Percentiles rank a stretch among this genome's conserved stretches.
These are phyloP conservation scores for Molossus molossus DNA, from an alignment of 2,797 vertebrate species.

Conservation along the genomic window DNA sequence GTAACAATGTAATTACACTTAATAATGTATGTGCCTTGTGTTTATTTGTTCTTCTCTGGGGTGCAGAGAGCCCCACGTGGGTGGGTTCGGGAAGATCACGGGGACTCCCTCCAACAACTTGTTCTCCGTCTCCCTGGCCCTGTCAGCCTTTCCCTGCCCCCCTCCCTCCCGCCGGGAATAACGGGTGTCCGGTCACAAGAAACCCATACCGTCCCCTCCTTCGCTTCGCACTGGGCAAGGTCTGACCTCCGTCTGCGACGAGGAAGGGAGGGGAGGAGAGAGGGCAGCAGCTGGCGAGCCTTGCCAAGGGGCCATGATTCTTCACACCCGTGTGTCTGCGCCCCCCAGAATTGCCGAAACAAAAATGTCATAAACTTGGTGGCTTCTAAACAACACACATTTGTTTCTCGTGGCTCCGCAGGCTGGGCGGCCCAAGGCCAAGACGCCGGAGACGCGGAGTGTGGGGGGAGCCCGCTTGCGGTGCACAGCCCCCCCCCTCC, in stretches of 20 bases:
- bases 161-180: neutral
- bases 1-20: conserved; percentile 87
- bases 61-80: conserved; percentile 62
- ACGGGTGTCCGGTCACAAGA: neutral
- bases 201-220: neutral
- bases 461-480: neutral
- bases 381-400: neutral
- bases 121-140: neutral
- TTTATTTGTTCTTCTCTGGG: conserved; percentile 83
- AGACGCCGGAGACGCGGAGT: neutral
- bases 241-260: neutral
- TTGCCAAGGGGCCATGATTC: neutral
- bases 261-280: neutral
- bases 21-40: conserved; percentile 80
- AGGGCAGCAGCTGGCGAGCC: too few species aligned
- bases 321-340: neutral
- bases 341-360: neutral
- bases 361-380: neutral
- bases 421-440: neutral
- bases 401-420: neutral
- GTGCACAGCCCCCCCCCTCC: neutral
- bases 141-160: neutral
- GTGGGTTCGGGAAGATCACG: neutral
- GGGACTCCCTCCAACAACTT: neutral
- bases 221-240: neutral